Percentiles rank a stretch among this genome's conserved stretches.
Conservation (phyloP, 2,797 vertebrate genomes). For the Morus bassanus region DNA sequence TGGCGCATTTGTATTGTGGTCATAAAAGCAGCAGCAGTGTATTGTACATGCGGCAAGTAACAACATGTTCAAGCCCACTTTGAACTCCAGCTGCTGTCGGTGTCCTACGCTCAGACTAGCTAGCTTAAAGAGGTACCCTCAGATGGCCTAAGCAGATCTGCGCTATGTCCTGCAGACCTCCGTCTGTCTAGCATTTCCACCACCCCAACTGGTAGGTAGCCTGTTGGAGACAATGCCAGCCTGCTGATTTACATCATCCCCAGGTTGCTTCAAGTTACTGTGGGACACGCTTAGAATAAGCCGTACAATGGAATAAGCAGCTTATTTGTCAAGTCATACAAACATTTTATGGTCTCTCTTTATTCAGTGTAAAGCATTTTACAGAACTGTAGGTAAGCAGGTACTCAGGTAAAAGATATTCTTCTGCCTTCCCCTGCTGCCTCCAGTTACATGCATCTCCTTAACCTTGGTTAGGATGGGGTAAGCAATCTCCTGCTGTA, state of each 20-base stretch:
- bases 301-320: neutral
- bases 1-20: neutral
- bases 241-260: neutral
- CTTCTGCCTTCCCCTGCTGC: neutral
- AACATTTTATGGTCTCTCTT: neutral
- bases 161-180: neutral
- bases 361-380: neutral
- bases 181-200: neutral
- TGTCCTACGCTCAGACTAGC: neutral
- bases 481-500: neutral
- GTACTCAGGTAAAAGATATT: neutral
- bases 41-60: neutral
- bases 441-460: neutral
- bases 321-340: neutral
- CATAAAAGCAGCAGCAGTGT: neutral
- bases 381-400: neutral
- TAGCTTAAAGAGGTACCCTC: neutral
- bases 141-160: neutral
- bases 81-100: neutral
- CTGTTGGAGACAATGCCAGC: neutral
- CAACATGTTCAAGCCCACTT: neutral
- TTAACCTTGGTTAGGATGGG: neutral
- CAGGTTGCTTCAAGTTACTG: neutral
- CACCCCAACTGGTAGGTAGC: neutral
- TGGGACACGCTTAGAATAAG: neutral